A percentile compares a stretch with the other conserved stretches of the same genome.
These are phyloP conservation scores for Ptilonorhynchus violaceus DNA, from an alignment of 2,113 vertebrate genomes.

Conservation along the genomic window DNA sequence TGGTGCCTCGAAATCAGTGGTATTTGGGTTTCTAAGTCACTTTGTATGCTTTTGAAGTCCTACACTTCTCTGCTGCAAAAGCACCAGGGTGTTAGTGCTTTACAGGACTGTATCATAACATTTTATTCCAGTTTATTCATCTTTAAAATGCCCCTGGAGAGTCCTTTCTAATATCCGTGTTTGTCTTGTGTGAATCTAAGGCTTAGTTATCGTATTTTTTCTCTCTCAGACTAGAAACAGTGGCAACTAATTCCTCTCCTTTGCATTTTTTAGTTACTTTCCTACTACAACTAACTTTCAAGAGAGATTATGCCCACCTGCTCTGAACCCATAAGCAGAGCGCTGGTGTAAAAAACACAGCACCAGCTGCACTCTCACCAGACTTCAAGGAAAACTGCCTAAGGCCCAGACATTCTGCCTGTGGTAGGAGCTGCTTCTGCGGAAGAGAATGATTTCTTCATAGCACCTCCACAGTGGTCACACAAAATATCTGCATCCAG, in stretches of 20 bases:
- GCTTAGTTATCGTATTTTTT: not conserved
- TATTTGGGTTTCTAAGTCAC: not conserved
- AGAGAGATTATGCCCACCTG: slow-evolving; percentile 3
- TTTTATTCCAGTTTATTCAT: not conserved
- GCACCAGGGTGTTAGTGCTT: not conserved
- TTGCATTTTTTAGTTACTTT: not conserved
- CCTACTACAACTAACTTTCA: slow-evolving; percentile 3
- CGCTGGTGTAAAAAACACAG: not conserved
- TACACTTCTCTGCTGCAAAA: not conserved
- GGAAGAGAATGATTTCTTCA: not conserved
- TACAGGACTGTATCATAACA: not conserved
- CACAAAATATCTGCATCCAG: not conserved
- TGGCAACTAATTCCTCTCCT: not conserved
- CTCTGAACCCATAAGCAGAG: not conserved
- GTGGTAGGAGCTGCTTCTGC: not conserved
- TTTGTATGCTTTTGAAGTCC: not conserved
- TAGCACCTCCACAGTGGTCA: not conserved
- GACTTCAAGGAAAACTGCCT: not conserved
- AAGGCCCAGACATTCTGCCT: not conserved
- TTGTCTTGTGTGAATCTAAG: not conserved
- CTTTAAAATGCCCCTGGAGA: not conserved
- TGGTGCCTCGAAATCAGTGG: not conserved
- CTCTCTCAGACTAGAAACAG: not conserved
- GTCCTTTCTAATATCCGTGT: not conserved
- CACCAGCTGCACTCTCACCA: not conserved